Base-by-base conservation (phyloP, 2,797 vertebrate species). In the Sphaeramia orbicularis region DNA sequence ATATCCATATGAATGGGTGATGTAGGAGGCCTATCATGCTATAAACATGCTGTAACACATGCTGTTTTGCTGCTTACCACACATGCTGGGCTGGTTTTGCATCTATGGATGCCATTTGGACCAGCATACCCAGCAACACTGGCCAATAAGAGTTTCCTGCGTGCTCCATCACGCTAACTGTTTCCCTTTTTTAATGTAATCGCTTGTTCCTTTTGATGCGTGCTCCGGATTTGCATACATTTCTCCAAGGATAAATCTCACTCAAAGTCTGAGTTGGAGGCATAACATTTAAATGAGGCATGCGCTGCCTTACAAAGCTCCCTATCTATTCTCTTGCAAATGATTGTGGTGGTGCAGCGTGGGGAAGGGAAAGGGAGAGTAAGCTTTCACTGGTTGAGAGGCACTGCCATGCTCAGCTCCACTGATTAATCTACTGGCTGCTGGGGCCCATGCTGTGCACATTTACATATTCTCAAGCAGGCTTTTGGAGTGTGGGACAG, bases 281-380 rank as follows among this genome's bases (percentile, higher is more conserved):
- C 91, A 92, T 88, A 91, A 91, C 92, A 93, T 94, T 93, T 91
- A 93, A 94, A 94, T 93, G 89, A 93, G 90, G 87, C 89, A 80
- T 84, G 81, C 65, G 77, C 89, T 86, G 78, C 74, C 79, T 76
- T 78, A 81, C 88, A 91, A 89, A 90, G 76, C 86, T 77, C 65
- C 76, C 86, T 78, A 87, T 88, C 87, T 87, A 89, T 92, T 92
- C 88, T 93, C 80, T 86, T 88, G 90, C 88, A 91, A 92, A 91
- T 93, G 71, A 90, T 79, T 78, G 83, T 81, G 83, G 81, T 32
- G 76, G 74, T 55, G 81, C 70, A 43, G 78, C 7, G 12, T 76
- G 64, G 76, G 76, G 74, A 71, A 65, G 72, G 51, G 43, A 12
- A 62, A 44, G 35, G 55, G 48, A 64, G 59, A 56, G 72, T 45